Base-by-base conservation (phyloP, 2,888 invertebrate species). In the Athalia circularis region DNA sequence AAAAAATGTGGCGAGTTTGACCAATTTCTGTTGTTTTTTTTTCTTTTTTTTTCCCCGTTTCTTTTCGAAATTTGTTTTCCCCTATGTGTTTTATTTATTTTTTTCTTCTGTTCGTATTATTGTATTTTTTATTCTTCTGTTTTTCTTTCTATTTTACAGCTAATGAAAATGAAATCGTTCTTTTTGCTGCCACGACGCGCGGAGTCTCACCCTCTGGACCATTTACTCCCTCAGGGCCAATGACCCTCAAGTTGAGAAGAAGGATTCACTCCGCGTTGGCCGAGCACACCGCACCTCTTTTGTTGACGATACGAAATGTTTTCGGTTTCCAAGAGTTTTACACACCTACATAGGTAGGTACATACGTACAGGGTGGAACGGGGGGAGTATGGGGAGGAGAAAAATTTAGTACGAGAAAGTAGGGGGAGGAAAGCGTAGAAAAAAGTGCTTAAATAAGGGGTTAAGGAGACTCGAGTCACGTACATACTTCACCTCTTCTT, bases 221-320 rank as follows among this genome's bases (percentile, higher is more conserved):
- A 59, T 72, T 72, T 59, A 47, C 72, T 47, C 72, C 72, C 68
- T 68, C 29, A 52, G 72, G 72, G 57, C 57, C 72, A 59, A 72
- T 59, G 72, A 72, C 72, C 59, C 72, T 72, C 45, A 72, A 72
- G 47, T 72, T 47, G 45, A 72, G 72, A 59, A 72, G 72, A 72
- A 72, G 72, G 72, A 72, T 72, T 72, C 72, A 72, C 72, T 72
- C 47, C 29, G 29, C 59, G 72, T 72, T 72, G 72, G 59, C 59
- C 72, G 72, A 29, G 29, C 29, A 29, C 29, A 29, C 29, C 29
- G 29, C 29, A 29, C 29, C 29, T 72, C 72, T 72, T 72, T 72
- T 72, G 72, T 72, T 72, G 72, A 72, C 72, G 72, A 72, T 72
- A 72, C 59, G 72, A 59, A 72, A 72, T 72, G 59, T 72, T 72